A percentile compares a stretch with the other conserved stretches of the same genome.
phyloP scores from a whole-genome alignment of 2,797 vertebrate species.

The Thripadectes ignobilis region DNA sequence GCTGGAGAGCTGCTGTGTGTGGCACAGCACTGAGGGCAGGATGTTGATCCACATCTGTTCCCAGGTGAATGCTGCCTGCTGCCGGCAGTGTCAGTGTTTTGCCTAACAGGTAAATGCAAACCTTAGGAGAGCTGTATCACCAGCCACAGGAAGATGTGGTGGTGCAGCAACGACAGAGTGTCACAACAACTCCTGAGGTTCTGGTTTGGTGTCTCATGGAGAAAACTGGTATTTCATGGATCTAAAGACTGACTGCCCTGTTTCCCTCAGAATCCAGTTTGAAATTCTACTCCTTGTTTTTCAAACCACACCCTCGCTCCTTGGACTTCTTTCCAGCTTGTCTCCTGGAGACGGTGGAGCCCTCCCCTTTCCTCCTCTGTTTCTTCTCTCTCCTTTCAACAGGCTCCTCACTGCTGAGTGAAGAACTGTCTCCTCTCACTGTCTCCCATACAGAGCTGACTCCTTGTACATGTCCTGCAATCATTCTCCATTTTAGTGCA shows the following conservation, averaged over 20 bases:
- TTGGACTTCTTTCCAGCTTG: conserved; percentile 36
- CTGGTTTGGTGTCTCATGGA: background rate
- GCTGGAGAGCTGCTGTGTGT: background rate
- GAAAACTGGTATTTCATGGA: background rate
- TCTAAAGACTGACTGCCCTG: background rate
- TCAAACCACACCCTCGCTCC: conserved; percentile 33
- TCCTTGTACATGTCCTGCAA: background rate
- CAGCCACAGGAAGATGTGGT: background rate
- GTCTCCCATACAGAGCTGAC: background rate
- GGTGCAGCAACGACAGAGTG: background rate
- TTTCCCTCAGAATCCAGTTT: conserved; percentile 1
- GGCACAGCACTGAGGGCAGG: fast-evolving
- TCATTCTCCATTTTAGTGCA: background rate
- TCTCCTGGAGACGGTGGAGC: background rate
- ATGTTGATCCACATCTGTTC: background rate
- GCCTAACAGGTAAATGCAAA: background rate
- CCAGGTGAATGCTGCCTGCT: background rate
- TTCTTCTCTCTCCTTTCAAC: background rate
- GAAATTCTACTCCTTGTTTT: conserved; percentile 52
- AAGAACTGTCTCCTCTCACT: background rate
- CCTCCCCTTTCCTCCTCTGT: background rate
- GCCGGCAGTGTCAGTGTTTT: background rate
- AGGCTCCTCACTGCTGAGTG: background rate
- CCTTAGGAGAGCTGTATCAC: background rate
- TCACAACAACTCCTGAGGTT: background rate